Percentiles rank a stretch among this genome's conserved stretches.
Evolutionary conservation across 2,797 vertebrate species (phyloP).

Genomic region (Acanthornis magna): DNA sequence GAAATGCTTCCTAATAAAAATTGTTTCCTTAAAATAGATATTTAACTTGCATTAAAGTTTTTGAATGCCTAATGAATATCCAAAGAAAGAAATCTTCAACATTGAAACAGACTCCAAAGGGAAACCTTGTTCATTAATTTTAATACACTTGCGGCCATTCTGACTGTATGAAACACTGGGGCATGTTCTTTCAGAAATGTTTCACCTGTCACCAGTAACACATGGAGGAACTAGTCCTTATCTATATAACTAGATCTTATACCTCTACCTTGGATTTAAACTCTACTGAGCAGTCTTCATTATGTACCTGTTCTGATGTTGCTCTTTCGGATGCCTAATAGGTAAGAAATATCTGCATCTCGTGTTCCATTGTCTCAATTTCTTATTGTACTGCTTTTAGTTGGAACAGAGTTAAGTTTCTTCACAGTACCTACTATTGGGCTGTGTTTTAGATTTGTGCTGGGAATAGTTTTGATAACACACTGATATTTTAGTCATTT

Average conservation of each 20-base stretch:
- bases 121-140: background rate
- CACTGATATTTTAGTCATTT: background rate
- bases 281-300: background rate
- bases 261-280: background rate
- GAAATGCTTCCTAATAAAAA: background rate
- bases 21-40: background rate
- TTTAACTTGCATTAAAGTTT: background rate
- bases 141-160: background rate
- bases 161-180: background rate
- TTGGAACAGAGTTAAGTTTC: background rate
- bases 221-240: no score
- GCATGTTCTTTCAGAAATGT: background rate
- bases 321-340: background rate
- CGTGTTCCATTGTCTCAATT: background rate
- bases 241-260: background rate
- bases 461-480: background rate
- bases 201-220: background rate
- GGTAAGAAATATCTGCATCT: background rate
- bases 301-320: background rate
- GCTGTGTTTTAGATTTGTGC: background rate
- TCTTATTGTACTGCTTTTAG: background rate
- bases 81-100: background rate
- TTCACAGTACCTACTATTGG: background rate
- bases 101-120: background rate
- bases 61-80: background rate